phyloP scores from a whole-genome alignment of 2,113 vertebrate genomes.

The Copsychus sechellarum region DNA sequence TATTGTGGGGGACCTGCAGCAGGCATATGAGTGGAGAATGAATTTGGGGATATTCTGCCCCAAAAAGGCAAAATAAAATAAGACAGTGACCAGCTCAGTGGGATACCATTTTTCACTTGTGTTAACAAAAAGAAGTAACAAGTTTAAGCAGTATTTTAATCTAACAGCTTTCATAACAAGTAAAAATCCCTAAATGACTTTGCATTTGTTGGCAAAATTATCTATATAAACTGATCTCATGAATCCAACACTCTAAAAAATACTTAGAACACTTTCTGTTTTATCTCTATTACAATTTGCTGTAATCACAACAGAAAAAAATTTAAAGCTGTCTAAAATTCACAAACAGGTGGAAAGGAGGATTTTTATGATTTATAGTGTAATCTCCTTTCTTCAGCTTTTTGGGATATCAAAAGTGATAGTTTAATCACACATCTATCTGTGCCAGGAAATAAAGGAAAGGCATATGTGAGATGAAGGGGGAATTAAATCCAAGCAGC shows the following conservation, averaged over 20 bases:
- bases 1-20: background rate
- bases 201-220: constrained; percentile 29
- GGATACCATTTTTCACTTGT: background rate
- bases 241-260: constrained; percentile 11
- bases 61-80: background rate
- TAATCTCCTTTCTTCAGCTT: constrained; percentile 33
- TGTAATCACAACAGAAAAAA: constrained; percentile 24
- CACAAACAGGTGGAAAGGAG: constrained; percentile 3
- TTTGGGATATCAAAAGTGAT: constrained; percentile 44
- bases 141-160: background rate
- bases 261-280: background rate
- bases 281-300: background rate
- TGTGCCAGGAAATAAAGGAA: constrained; percentile 43
- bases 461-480: background rate
- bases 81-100: background rate
- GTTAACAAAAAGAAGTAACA: background rate
- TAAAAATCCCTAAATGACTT: background rate
- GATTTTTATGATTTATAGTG: constrained; percentile 44
- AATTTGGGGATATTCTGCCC: background rate
- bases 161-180: background rate
- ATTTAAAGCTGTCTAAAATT: constrained; percentile 1
- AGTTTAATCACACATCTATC: constrained; percentile 58
- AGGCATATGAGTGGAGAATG: background rate
- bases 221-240: constrained; percentile 2
- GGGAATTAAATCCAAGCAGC: constrained; percentile 22